Evolutionary conservation across 2,797 vertebrate species (phyloP).

Genomic region (Remorina albescens): DNA sequence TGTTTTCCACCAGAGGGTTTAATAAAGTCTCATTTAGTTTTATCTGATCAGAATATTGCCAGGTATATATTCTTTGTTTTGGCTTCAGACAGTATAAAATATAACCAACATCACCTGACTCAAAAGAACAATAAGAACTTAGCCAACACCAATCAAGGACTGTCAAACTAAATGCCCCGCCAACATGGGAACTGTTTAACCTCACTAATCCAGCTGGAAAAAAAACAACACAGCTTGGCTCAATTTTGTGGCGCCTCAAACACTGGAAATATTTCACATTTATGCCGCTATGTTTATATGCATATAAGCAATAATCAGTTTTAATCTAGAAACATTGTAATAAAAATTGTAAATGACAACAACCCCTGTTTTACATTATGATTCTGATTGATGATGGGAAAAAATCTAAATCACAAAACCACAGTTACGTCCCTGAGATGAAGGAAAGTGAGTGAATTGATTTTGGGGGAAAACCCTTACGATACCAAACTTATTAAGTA

Average conservation of each 20-base stretch:
- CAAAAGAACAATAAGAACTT: not conserved
- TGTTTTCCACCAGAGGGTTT: not conserved
- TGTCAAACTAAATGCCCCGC: not conserved
- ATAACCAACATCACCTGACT: conserved; percentile 9
- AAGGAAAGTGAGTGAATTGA: too few relatives aligned
- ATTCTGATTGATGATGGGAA: too few relatives aligned
- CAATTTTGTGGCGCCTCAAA: accelerated
- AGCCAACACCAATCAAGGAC: not conserved
- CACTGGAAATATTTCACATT: not conserved
- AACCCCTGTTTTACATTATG: too few relatives aligned
- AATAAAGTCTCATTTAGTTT: conserved; percentile 24
- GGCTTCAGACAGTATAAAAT: conserved; percentile 7
- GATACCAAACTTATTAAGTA: too few relatives aligned
- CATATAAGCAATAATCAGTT: not conserved
- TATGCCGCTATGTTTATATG: not conserved
- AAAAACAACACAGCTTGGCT: not conserved
- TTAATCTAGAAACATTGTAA: not conserved
- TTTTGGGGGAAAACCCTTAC: too few relatives aligned
- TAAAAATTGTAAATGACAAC: not conserved
- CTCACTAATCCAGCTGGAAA: not conserved
- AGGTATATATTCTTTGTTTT: conserved; percentile 13
- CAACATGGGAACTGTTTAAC: not conserved
- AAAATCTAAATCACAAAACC: too few relatives aligned
- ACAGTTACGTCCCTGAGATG: too few relatives aligned
- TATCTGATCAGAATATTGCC: conserved; percentile 21